Base-by-base conservation (phyloP, 2,888 invertebrate genomes). In the Monopis laevigella region DNA sequence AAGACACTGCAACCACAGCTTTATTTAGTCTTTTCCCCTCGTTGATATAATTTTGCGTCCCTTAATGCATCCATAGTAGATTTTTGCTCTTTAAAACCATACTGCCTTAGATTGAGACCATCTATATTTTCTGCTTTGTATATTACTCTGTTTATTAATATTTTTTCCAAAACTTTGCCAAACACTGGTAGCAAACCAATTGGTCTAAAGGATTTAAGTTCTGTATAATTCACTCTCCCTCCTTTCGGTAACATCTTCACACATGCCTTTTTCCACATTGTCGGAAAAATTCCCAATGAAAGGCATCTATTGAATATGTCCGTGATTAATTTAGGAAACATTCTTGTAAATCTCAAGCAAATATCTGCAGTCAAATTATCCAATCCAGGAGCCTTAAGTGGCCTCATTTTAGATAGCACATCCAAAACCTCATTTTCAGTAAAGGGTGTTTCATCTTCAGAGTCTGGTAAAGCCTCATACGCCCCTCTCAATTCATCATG, bases 161-260 rank as follows among this genome's bases (percentile, higher is more conserved):
- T 36, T 36, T 10, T 44, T 17, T 36, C 51, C 1, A 54, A 42
- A 1, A 48, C 13, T 17, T 53, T 56, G 0, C 51, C 51, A 7
- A 52, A 47, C 0, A 52, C 46, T 19, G 41, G 40, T 2, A 53
- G 28, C 1, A 53, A n/a, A 21, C 24, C 24, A 21, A 53, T 54
- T 0, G 54, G 56, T n/a, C 55, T 28, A 39, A 39, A 51, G 2
- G 51, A 45, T 0, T 44, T 42, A 0, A 43, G 6, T 10, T 38
- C 16, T 10, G 29, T 16, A 10, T 43, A 36, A n/a, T 46, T 46
- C 1, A 39, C 35, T 35, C 51, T 53, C 2, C 29, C 39, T 0
- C 50, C 46, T 42, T 57, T 56, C 1, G 54, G 55, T 1, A 57
- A 49, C 6, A 52, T 49, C 39, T 49, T 53, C 0, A 49, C 44